Evolutionary conservation across 2,113 vertebrate genomes (phyloP).

Genomic region (Muscicapa adusta): DNA sequence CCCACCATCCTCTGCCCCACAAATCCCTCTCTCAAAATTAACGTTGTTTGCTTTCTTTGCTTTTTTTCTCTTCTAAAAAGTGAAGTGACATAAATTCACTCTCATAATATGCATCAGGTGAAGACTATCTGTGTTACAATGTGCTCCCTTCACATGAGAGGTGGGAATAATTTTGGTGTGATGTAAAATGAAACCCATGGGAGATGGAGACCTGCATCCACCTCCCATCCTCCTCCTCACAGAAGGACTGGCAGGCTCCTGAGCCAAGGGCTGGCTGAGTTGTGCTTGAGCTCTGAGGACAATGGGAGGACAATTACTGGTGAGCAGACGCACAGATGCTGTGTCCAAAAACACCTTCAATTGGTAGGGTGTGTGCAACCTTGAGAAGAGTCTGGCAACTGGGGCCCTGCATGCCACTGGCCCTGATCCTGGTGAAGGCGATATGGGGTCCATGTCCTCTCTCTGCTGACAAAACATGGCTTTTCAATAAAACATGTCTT

Average conservation of each 20-base stretch:
- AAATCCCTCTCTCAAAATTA: background rate
- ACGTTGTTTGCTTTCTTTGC: accelerated
- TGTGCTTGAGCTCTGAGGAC: background rate
- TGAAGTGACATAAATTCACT: background rate
- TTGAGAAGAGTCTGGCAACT: background rate
- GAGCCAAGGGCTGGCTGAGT: background rate
- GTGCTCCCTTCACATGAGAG: background rate
- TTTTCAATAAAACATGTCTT: background rate
- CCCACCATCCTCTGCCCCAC: background rate
- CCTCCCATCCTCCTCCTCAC: background rate
- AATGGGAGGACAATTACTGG: background rate
- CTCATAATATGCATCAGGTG: accelerated
- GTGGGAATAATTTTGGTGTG: background rate
- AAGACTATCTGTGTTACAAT: background rate
- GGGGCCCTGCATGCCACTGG: background rate
- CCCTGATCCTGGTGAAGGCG: background rate
- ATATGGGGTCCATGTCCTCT: background rate
- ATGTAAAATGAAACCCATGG: background rate
- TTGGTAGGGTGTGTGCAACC: accelerated
- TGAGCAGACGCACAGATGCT: background rate
- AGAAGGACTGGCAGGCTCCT: background rate
- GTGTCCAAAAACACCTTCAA: background rate
- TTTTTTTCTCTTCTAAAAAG: background rate
- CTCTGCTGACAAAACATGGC: background rate
- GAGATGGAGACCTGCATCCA: background rate